Evolutionary conservation across 2,888 invertebrate genomes (phyloP).

Genomic region (Callyntrura guangdongensis): DNA sequence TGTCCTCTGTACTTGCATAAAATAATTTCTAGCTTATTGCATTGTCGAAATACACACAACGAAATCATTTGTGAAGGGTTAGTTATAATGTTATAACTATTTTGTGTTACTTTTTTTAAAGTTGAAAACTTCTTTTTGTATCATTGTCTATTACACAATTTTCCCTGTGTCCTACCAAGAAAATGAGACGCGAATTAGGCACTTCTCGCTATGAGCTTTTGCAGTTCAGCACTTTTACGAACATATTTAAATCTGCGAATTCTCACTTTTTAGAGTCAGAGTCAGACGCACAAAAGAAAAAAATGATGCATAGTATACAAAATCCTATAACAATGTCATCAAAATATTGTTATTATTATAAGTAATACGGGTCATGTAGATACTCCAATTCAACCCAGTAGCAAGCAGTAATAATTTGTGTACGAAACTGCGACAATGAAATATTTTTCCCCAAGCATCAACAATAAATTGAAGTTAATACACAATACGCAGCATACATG

Average conservation of each 20-base stretch:
- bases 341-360: too few relatives aligned
- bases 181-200: not conserved
- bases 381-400: too few relatives aligned
- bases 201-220: not conserved
- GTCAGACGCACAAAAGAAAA: not conserved
- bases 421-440: too few relatives aligned
- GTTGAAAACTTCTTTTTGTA: not conserved
- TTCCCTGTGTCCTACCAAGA: constrained; percentile 33
- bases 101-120: not conserved
- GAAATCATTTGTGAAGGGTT: not conserved
- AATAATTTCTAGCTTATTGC: constrained; percentile 34
- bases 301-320: not conserved
- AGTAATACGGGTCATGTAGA: not conserved
- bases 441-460: not conserved
- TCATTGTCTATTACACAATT: constrained; percentile 20
- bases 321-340: not conserved
- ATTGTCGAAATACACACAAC: constrained; percentile 23
- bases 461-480: too few relatives aligned
- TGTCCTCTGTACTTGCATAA: not conserved
- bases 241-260: not conserved
- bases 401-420: not conserved
- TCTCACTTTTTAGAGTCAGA: not conserved
- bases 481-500: not conserved
- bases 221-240: not conserved
- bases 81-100: not conserved